Percentiles rank a stretch among this genome's conserved stretches.
These are phyloP conservation scores for Athetis lepigone DNA, from an alignment of 2,888 invertebrate genomes.

Conservation along the genomic window DNA sequence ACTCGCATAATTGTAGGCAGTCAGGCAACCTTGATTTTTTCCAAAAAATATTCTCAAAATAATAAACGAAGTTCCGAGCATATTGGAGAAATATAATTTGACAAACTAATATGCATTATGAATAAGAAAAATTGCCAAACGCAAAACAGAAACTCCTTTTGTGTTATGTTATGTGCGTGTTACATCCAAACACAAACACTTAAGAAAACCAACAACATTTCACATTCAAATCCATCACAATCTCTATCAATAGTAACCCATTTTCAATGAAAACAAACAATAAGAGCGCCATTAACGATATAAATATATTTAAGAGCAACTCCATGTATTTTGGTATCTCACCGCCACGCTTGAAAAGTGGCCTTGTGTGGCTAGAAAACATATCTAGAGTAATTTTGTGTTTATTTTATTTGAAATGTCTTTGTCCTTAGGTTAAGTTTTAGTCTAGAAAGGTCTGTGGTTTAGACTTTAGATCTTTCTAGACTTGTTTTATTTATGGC, in stretches of 20 bases:
- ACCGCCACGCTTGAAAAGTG: slow-evolving; percentile 38
- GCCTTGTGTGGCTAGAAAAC: slow-evolving; percentile 36
- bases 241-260: slow-evolving; percentile 38
- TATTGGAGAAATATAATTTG: too few relatives aligned
- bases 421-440: slow-evolving; percentile 35
- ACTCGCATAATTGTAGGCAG: too few relatives aligned
- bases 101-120: too few relatives aligned
- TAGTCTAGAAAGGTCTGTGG: neutral
- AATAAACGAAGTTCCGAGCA: too few relatives aligned
- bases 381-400: slow-evolving; percentile 33
- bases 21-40: too few relatives aligned
- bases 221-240: slow-evolving; percentile 26
- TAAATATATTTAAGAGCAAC: slow-evolving; percentile 48
- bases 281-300: slow-evolving; percentile 56
- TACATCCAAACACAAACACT: too few relatives aligned
- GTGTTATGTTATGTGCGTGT: too few relatives aligned
- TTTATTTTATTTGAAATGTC: slow-evolving; percentile 29
- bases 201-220: slow-evolving; percentile 2
- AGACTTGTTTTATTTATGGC: too few relatives aligned
- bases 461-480: too few relatives aligned
- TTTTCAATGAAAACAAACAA: slow-evolving; percentile 54
- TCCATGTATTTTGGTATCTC: slow-evolving; percentile 52
- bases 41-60: too few relatives aligned
- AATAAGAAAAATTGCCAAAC: too few relatives aligned
- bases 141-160: too few relatives aligned